Conservation (phyloP, 2,113 vertebrate species). For the Xyrauchen texanus region DNA sequence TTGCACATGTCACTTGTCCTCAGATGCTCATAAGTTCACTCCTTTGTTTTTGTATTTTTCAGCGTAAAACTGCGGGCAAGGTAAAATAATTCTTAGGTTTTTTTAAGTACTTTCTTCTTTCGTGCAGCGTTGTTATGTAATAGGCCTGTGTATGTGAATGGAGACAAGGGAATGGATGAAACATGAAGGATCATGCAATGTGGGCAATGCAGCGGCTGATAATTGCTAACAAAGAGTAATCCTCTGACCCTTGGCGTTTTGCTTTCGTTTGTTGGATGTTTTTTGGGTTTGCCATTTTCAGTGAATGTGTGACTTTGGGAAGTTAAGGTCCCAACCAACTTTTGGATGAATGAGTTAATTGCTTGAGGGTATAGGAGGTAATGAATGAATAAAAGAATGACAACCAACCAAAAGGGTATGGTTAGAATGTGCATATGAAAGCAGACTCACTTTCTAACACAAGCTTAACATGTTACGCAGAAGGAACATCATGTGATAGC, state of each 20-base stretch:
- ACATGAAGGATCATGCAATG: constrained; percentile 25
- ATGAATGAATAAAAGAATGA: constrained; percentile 14
- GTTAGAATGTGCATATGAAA: constrained; percentile 36
- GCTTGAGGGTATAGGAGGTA: constrained; percentile 47
- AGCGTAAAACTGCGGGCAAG: no score
- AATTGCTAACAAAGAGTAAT: not conserved
- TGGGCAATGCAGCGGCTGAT: not conserved
- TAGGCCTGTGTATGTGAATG: constrained; percentile 66
- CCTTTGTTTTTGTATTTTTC: not conserved
- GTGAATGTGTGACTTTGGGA: not conserved
- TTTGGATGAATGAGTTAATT: constrained; percentile 54
- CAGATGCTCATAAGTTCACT: not conserved
- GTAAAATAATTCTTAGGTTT: no score
- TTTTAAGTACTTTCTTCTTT: not conserved
- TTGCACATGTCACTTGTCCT: not conserved
- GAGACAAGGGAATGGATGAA: constrained; percentile 59
- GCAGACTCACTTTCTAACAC: constrained; percentile 29
- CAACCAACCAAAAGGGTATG: constrained; percentile 42
- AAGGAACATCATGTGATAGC: constrained; percentile 67
- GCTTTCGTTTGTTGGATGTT: no score
- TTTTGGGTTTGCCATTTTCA: not conserved
- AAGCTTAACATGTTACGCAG: constrained; percentile 49
- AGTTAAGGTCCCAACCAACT: not conserved
- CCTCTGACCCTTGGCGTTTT: no score
- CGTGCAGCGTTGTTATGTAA: constrained; percentile 65